Evolutionary conservation across 2,888 invertebrate genomes (phyloP).

Genomic region (Cataglyphis albicans): DNA sequence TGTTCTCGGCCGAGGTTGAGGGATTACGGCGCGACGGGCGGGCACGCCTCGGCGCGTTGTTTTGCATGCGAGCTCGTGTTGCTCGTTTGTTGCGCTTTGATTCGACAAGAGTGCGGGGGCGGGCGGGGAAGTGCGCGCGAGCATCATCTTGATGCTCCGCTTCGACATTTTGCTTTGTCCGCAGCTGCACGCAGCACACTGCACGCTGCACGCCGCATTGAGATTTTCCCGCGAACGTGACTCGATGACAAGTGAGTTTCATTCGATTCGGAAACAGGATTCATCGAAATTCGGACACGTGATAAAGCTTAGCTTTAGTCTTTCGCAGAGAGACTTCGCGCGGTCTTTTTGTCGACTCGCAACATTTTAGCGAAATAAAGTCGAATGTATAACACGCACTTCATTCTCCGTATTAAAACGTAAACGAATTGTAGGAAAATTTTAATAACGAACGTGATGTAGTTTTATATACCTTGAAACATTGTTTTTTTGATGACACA

Average conservation of each 20-base stretch:
- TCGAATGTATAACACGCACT: not conserved
- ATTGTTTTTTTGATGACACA: too few relatives aligned
- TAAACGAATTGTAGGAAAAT: not conserved
- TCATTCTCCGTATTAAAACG: not conserved
- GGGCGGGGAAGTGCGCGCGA: not conserved
- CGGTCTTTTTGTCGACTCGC: not conserved
- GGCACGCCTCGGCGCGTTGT: conserved; percentile 54
- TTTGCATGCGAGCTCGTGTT: conserved; percentile 56
- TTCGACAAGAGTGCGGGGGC: conserved; percentile 43
- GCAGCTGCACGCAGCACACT: not conserved
- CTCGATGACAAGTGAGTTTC: conserved; percentile 47
- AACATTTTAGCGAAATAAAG: not conserved
- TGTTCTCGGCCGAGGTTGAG: conserved; percentile 31
- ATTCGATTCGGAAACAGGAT: conserved; percentile 20
- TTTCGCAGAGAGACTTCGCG: too few relatives aligned
- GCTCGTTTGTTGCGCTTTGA: conserved; percentile 57
- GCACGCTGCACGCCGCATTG: conserved; percentile 27
- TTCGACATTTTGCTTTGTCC: conserved; percentile 50
- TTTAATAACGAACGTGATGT: not conserved
- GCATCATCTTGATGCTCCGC: conserved; percentile 13
- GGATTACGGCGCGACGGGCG: conserved; percentile 39
- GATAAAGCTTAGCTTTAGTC: not conserved
- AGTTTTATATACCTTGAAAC: not conserved
- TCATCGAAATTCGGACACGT: conserved; percentile 32
- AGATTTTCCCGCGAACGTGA: conserved; percentile 48